These are phyloP conservation scores for Ichneumoninae sp. DNA, from an alignment of 2,888 invertebrate genomes.

Conservation along the genomic window DNA sequence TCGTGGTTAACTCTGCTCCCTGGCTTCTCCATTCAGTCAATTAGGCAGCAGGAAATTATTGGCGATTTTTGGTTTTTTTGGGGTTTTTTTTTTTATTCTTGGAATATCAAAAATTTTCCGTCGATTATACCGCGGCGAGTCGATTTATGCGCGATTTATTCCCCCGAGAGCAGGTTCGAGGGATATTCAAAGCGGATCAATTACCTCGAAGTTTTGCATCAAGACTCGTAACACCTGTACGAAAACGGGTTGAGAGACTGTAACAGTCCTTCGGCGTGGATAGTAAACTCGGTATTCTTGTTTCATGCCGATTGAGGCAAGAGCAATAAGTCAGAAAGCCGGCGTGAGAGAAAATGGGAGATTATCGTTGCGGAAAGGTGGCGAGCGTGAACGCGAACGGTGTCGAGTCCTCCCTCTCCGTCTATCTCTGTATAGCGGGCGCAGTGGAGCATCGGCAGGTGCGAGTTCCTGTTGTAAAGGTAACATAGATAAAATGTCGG, in stretches of 20 bases:
- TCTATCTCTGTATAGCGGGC: conserved; percentile 14
- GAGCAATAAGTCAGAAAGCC: conserved; percentile 30
- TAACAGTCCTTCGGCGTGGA: conserved; percentile 4
- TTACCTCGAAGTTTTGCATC: conserved; percentile 14
- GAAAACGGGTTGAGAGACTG: conserved; percentile 20
- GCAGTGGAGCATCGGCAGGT: conserved; percentile 59
- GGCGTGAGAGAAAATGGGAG: conserved; percentile 56
- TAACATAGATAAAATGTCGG: conserved; percentile 63
- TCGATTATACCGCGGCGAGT: background rate
- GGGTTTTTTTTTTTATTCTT: background rate
- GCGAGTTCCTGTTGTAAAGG: conserved; percentile 65
- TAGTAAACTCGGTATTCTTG: conserved; percentile 10
- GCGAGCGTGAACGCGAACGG: conserved; percentile 46
- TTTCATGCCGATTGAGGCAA: conserved; percentile 11
- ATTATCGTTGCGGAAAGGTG: conserved; percentile 65
- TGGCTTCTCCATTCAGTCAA: background rate
- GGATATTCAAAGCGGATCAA: conserved; percentile 1
- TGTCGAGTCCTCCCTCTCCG: conserved; percentile 14
- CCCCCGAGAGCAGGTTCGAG: background rate
- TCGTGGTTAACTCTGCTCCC: background rate
- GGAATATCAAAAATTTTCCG: background rate
- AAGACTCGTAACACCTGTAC: background rate
- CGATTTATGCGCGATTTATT: background rate
- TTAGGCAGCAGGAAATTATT: background rate
- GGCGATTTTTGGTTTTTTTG: background rate